phyloP scores from a whole-genome alignment of 2,797 vertebrate genomes.

The Coregonus suidteri region DNA sequence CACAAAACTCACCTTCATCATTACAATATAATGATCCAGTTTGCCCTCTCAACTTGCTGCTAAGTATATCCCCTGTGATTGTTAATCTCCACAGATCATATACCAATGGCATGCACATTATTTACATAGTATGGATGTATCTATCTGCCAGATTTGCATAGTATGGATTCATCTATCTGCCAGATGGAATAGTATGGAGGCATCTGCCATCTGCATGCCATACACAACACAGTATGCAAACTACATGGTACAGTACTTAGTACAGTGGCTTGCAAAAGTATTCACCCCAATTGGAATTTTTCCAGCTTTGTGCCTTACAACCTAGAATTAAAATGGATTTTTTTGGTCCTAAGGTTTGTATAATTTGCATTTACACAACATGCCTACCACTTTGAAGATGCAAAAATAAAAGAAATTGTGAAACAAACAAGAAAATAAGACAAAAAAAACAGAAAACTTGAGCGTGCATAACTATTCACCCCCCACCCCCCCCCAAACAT shows the following conservation, averaged over 20 bases:
- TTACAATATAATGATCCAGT: conserved; percentile 39
- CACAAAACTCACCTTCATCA: conserved; percentile 24
- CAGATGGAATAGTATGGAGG: not conserved
- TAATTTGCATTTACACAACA: too few relatives aligned
- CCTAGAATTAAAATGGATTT: too few relatives aligned
- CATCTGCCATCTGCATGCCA: not conserved
- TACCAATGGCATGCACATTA: not conserved
- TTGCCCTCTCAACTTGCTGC: not conserved
- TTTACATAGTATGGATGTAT: not conserved
- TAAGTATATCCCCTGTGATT: not conserved
- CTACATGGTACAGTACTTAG: not conserved
- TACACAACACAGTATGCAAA: not conserved
- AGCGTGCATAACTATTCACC: too few relatives aligned
- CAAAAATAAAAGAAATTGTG: too few relatives aligned
- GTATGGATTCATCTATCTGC: not conserved
- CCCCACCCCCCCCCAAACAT: too few relatives aligned
- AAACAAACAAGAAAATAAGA: too few relatives aligned
- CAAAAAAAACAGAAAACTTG: too few relatives aligned
- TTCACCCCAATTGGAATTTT: too few relatives aligned
- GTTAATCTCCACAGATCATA: not conserved
- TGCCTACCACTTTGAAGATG: too few relatives aligned
- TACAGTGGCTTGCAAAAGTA: too few relatives aligned
- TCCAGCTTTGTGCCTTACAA: too few relatives aligned
- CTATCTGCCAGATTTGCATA: not conserved
- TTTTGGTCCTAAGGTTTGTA: too few relatives aligned